Conservation (phyloP, 35 echinoderm and acorn worm species). For the Anneissia japonica region DNA sequence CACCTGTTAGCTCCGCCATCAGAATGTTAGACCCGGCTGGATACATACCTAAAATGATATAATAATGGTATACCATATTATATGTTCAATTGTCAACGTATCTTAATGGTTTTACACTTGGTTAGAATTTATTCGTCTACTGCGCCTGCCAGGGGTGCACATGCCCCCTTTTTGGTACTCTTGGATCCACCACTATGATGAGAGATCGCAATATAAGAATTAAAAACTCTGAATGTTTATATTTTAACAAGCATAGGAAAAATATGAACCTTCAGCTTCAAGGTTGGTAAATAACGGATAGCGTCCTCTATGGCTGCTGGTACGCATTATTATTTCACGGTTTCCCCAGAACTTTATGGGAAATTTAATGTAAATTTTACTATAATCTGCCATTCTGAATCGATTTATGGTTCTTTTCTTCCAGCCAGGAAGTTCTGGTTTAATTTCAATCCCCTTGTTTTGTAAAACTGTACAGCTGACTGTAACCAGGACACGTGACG, state of each 20-base stretch:
- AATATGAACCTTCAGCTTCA: conserved; percentile 1
- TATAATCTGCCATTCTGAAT: conserved; percentile 1
- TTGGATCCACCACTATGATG: too few species aligned
- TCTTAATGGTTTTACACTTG: too few species aligned
- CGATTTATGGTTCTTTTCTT: conserved; percentile 19
- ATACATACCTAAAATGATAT: not conserved
- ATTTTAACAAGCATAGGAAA: too few species aligned
- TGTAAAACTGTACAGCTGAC: conserved; percentile 43
- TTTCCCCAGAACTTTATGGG: conserved; percentile 32
- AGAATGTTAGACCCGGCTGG: conserved; percentile 30
- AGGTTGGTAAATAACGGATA: conserved; percentile 34
- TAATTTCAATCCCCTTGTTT: conserved; percentile 19
- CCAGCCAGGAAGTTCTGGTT: conserved; percentile 43
- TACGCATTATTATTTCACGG: conserved; percentile 1
- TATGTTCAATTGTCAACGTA: not conserved
- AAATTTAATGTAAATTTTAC: conserved; percentile 24
- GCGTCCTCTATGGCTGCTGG: not conserved
- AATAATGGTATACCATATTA: not conserved
- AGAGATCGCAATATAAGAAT: too few species aligned
- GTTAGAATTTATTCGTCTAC: too few species aligned
- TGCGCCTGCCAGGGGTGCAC: not conserved
- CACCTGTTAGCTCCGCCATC: conserved; percentile 2
- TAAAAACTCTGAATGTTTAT: too few species aligned
- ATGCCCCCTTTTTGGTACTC: not conserved
- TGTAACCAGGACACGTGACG: conserved; percentile 25